Conservation (phyloP, 1,140 invertebrate genomes). For the Neodiprion lecontei region DNA sequence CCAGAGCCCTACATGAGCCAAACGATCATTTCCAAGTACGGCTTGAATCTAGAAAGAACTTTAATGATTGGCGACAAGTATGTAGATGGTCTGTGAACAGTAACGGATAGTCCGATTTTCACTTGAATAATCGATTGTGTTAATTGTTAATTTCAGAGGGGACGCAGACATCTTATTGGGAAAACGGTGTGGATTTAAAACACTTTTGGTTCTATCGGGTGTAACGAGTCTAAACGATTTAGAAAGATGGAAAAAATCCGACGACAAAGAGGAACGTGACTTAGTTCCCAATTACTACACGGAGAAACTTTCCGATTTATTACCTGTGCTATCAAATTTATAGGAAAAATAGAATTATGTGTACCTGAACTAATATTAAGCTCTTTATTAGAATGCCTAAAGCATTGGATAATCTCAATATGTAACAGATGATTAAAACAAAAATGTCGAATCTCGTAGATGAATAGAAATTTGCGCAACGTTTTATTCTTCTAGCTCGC, state of each 20-base stretch:
- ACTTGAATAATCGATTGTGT: constrained; percentile 2
- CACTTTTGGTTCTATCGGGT: constrained; percentile 82
- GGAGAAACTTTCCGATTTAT: constrained; percentile 70
- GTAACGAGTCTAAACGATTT: constrained; percentile 77
- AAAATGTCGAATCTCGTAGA: too few relatives aligned
- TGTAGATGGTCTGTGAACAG: constrained; percentile 25
- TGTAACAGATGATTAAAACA: too few relatives aligned
- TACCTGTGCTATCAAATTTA: background rate
- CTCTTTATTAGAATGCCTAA: too few relatives aligned
- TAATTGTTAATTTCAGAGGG: constrained; percentile 62
- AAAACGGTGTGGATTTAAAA: constrained; percentile 82
- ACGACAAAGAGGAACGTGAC: constrained; percentile 65
- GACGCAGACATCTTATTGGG: constrained; percentile 90
- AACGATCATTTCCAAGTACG: constrained; percentile 65
- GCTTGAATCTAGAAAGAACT: constrained; percentile 77
- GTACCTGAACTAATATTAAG: too few relatives aligned
- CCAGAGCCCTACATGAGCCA: constrained; percentile 64
- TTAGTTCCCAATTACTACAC: constrained; percentile 80
- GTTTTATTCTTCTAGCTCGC: too few relatives aligned
- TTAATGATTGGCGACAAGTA: constrained; percentile 94
- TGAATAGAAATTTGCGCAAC: too few relatives aligned
- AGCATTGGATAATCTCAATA: too few relatives aligned
- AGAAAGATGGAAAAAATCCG: constrained; percentile 62
- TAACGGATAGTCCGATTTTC: constrained; percentile 10
- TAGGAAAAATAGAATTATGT: too few relatives aligned